These are phyloP conservation scores for Fregata magnificens DNA, from an alignment of 2,113 vertebrate species.

Conservation along the genomic window DNA sequence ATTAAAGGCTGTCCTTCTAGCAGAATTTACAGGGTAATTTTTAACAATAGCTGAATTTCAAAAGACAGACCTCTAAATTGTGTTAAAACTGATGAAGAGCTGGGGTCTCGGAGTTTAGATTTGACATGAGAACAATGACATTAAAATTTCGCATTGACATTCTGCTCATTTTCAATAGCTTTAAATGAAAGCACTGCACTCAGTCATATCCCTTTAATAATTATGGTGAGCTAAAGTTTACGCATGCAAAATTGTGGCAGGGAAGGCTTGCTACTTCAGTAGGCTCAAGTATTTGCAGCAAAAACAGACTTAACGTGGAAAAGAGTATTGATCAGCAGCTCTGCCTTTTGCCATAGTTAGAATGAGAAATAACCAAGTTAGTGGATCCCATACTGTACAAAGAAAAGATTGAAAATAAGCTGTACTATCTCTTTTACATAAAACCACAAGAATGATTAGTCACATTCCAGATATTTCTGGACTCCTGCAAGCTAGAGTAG, in stretches of 20 bases:
- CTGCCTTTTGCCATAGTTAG: background rate
- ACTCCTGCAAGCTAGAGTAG: constrained; percentile 24
- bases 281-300: background rate
- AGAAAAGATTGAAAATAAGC: background rate
- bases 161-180: background rate
- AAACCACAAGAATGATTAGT: constrained; percentile 30
- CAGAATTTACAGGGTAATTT: background rate
- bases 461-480: constrained; percentile 48
- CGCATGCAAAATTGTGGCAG: background rate
- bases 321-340: background rate
- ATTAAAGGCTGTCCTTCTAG: background rate
- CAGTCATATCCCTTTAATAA: background rate
- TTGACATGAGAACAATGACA: background rate
- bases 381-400: background rate
- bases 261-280: background rate
- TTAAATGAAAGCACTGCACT: background rate
- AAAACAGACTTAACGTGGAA: background rate
- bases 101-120: background rate
- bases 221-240: background rate
- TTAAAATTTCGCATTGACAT: background rate
- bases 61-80: background rate
- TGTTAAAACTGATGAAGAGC: background rate
- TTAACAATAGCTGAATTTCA: background rate
- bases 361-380: background rate
- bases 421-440: constrained; percentile 7